These are phyloP conservation scores for Coenonympha glycerion DNA, from an alignment of 2,888 invertebrate species.

Conservation along the genomic window DNA sequence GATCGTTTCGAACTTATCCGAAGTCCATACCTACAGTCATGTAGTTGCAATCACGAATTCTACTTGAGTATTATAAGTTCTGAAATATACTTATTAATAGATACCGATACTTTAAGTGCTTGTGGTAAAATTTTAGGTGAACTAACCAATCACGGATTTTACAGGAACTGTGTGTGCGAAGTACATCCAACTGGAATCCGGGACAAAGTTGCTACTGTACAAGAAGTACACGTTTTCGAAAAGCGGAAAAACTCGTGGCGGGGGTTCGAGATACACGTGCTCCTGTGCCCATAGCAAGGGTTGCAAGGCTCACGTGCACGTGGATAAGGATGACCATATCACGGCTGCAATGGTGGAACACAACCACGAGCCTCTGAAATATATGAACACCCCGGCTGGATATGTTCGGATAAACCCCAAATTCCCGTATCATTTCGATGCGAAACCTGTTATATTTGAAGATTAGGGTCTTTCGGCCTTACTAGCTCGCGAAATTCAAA, in stretches of 20 bases:
- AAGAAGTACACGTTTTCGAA: constrained; percentile 42
- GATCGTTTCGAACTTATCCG: too few relatives aligned
- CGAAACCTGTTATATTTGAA: constrained; percentile 24
- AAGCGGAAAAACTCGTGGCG: constrained; percentile 34
- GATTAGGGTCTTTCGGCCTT: constrained; percentile 11
- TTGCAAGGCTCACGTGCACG: constrained; percentile 43
- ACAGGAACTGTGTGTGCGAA: constrained; percentile 24
- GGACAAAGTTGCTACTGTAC: constrained; percentile 35
- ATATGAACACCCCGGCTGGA: constrained; percentile 23
- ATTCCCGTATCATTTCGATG: constrained; percentile 25
- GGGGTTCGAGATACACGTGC: constrained; percentile 45
- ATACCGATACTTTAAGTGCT: not conserved
- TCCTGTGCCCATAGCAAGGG: constrained; percentile 34
- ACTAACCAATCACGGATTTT: constrained; percentile 6
- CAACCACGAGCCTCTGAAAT: constrained; percentile 27
- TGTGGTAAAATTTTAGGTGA: not conserved
- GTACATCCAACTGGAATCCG: constrained; percentile 23
- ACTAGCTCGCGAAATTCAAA: too few relatives aligned
- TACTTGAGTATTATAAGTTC: too few relatives aligned
- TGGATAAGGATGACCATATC: constrained; percentile 27
- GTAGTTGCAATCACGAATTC: too few relatives aligned
- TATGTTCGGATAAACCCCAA: constrained; percentile 26
- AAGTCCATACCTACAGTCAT: too few relatives aligned
- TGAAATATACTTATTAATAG: not conserved
- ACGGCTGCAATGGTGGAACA: constrained; percentile 21